Conservation (phyloP, 2,113 vertebrate species). For the Sceloporus tristichus region DNA sequence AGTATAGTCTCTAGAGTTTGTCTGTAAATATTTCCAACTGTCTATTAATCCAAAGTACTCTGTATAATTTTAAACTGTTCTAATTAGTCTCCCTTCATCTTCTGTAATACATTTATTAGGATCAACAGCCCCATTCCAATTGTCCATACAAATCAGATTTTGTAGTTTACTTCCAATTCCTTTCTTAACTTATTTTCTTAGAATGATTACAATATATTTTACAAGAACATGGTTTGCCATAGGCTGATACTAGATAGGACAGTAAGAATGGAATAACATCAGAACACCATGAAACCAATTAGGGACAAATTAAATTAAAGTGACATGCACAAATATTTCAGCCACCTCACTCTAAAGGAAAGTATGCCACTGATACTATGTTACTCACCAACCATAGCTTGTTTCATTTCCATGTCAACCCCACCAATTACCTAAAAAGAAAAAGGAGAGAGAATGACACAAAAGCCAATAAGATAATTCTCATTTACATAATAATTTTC, state of each 20-base stretch:
- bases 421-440: conserved; percentile 65
- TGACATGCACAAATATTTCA: conserved; percentile 63
- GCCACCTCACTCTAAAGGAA: conserved; percentile 41
- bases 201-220: conserved; percentile 45
- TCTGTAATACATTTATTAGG: too few species aligned
- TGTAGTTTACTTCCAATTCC: too few species aligned
- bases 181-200: not conserved
- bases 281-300: conserved; percentile 69
- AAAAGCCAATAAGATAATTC: conserved; percentile 68
- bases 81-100: too few species aligned
- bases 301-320: conserved; percentile 73
- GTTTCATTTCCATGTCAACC: conserved; percentile 48
- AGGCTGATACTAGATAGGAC: conserved; percentile 48
- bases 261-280: conserved; percentile 61
- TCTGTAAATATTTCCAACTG: too few species aligned
- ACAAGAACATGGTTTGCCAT: conserved; percentile 62
- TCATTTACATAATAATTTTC: conserved; percentile 65
- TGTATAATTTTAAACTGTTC: too few species aligned
- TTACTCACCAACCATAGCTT: conserved; percentile 58
- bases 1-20: too few species aligned
- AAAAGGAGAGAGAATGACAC: conserved; percentile 43
- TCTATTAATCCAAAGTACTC: too few species aligned
- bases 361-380: conserved; percentile 49
- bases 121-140: too few species aligned
- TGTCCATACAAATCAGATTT: too few species aligned